Evolutionary conservation across 2,888 invertebrate species (phyloP), one percentile per base, ranked within the genome.

Genomic region (Rotaria macrura): DNA sequence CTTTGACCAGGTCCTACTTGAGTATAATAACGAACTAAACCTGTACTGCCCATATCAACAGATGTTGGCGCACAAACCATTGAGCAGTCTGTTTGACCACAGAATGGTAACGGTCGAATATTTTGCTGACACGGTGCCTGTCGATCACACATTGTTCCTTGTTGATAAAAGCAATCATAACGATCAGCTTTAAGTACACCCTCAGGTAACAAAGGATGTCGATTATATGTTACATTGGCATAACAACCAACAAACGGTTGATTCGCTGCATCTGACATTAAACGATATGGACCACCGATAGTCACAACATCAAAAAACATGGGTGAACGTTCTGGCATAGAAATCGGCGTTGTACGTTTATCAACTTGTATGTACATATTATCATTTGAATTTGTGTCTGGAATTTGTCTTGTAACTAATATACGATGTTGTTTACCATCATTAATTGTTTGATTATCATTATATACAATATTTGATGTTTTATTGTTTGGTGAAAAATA

Each of bases 161-260:
- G 43, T 43, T 79, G 79, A 79, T 79, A 79, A n/a, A 79, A 79
- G 34, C 79, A 79, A 79, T 79, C 79, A 79, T 79, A 79, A 43
- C 79, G 79, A 79, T 79, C 79, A 43, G 79, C 23, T 79, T 79
- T 79, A 1, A 79, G 25, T 10, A 43, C 79, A 25, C 79, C 79
- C 25, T 79, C 79, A 3, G 79, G 79, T 43, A 79, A 43, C n/a
- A 79, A 79, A 43, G 79, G 79, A 20, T 79, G 79, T n/a, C 79
- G 79, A 43, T 79, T 79, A n/a, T 79, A 79, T 6, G 79, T 79
- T 12, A 79, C 43, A 79, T 79, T 79, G n/a, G 79, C 79, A 43
- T 43, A 79, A 79, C 79, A 79, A 14, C 79, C 79, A 23, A n/a
- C n/a, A 43, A 43, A 79, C 34, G 79, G 40, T 10, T 43, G n/a